Evolutionary conservation across 2,888 invertebrate genomes (phyloP).

Genomic region (Selenia dentaria): DNA sequence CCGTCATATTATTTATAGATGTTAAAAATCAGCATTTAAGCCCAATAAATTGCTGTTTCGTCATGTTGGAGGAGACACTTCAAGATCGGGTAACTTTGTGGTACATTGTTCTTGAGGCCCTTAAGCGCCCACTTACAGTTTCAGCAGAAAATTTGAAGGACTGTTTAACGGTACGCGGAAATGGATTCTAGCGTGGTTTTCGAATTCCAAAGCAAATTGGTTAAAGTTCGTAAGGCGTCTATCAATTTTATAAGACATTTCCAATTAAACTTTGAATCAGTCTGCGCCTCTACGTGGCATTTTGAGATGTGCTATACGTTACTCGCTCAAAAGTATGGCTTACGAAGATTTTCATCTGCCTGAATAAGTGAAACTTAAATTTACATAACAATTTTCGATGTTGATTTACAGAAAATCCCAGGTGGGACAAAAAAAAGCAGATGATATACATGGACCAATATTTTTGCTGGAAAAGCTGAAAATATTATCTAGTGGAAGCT

Average conservation of each 20-base stretch:
- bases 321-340: no score
- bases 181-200: constrained; percentile 52
- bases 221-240: constrained; percentile 62
- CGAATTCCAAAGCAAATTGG: constrained; percentile 64
- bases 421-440: neutral
- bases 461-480: constrained; percentile 10
- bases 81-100: constrained; percentile 21
- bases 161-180: constrained; percentile 47
- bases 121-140: constrained; percentile 28
- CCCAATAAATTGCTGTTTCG: constrained; percentile 6
- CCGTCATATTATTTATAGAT: no score
- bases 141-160: constrained; percentile 45
- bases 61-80: constrained; percentile 7
- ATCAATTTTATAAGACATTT: constrained; percentile 74
- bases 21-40: neutral
- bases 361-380: neutral
- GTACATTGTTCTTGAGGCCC: constrained; percentile 26
- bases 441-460: neutral
- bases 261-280: constrained; percentile 71
- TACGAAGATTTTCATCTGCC: neutral
- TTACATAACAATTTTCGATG: neutral
- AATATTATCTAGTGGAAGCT: constrained; percentile 2
- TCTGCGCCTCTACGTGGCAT: constrained; percentile 39
- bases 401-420: neutral
- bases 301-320: neutral